A percentile compares a stretch with the other conserved stretches of the same genome.
Evolutionary conservation across 2,888 invertebrate species (phyloP).

Genomic region (Elmis aenea): DNA sequence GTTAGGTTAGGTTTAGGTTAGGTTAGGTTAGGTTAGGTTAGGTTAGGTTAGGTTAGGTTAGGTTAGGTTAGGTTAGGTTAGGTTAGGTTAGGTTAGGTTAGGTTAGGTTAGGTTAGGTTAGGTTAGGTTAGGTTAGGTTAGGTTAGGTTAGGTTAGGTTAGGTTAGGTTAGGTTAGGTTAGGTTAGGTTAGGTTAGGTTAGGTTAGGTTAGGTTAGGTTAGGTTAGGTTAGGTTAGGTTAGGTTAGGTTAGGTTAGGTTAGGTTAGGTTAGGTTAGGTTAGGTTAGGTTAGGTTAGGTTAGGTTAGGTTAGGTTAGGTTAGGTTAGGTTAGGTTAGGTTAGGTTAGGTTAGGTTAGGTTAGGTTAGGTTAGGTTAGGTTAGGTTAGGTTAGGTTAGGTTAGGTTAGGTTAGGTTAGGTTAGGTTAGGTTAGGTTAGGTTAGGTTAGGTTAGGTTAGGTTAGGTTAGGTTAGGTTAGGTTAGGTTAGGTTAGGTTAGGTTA

Average conservation of each 20-base stretch:
- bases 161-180: conserved; percentile 23
- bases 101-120: conserved; percentile 12
- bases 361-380: no score
- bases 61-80: conserved; percentile 17
- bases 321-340: no score
- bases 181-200: conserved; percentile 22
- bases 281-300: no score
- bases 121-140: conserved; percentile 22
- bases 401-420: no score
- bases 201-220: conserved; percentile 22
- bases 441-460: conserved; percentile 8
- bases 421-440: conserved; percentile 17
- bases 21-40: conserved; percentile 17
- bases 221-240: conserved; percentile 22
- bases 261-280: conserved; percentile 22
- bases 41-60: conserved; percentile 18
- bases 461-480: conserved; percentile 10
- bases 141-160: conserved; percentile 24
- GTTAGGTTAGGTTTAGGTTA: conserved; percentile 20
- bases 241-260: conserved; percentile 21
- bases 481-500: conserved; percentile 17
- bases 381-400: no score
- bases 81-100: conserved; percentile 13
- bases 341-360: no score
- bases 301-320: no score